These are phyloP conservation scores for Protosalanx chinensis DNA, from an alignment of 2,797 vertebrate genomes.

Conservation along the genomic window DNA sequence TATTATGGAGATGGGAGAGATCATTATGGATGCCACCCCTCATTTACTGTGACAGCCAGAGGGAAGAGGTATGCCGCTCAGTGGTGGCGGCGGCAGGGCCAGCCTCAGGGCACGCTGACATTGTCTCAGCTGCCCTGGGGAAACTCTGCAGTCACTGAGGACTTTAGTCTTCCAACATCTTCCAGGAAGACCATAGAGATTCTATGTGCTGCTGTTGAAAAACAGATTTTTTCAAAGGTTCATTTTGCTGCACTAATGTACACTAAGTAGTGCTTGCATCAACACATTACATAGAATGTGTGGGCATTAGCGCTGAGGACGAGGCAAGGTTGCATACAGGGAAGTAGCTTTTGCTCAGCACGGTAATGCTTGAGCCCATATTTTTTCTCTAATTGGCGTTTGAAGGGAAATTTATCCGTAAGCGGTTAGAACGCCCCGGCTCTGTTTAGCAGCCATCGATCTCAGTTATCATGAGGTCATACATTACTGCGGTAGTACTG, in stretches of 20 bases:
- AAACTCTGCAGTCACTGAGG: background rate
- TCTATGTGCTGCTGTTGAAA: background rate
- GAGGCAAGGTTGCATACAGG: background rate
- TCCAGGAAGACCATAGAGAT: background rate
- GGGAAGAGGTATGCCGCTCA: conserved; percentile 2
- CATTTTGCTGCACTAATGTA: background rate
- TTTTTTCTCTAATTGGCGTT: background rate
- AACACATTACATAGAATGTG: background rate
- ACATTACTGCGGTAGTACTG: background rate
- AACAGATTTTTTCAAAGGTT: background rate
- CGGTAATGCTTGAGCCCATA: background rate
- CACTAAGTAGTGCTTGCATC: background rate
- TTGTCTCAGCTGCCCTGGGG: background rate
- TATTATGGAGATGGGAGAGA: conserved; percentile 34
- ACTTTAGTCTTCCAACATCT: background rate
- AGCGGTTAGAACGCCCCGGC: no score
- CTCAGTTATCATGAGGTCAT: background rate
- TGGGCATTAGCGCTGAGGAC: background rate
- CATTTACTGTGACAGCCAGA: conserved; percentile 25
- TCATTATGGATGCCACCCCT: conserved; percentile 33
- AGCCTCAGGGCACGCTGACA: background rate
- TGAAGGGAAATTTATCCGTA: background rate
- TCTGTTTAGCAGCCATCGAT: no score
- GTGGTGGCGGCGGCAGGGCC: background rate
- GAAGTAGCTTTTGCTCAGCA: background rate